A percentile compares a stretch with the other conserved stretches of the same genome.
These are phyloP conservation scores for Lamellibrachia columna DNA, from an alignment of 2,888 invertebrate genomes.

Conservation along the genomic window DNA sequence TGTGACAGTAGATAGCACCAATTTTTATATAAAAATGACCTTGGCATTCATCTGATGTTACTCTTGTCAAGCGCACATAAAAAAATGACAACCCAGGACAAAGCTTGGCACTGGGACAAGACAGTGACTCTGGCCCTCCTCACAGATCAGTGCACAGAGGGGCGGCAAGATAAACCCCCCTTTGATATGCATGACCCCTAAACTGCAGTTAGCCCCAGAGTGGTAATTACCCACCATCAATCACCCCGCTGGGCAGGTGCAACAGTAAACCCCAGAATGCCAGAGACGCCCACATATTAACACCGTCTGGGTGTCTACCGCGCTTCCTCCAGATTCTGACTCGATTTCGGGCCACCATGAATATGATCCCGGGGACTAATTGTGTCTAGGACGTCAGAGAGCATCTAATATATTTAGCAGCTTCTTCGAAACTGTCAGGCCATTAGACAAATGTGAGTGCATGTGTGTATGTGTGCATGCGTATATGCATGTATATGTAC, in stretches of 20 bases:
- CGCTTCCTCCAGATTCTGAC: not conserved
- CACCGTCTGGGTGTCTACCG: not conserved
- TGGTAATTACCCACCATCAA: slow-evolving; percentile 6
- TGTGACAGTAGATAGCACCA: not conserved
- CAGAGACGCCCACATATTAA: not conserved
- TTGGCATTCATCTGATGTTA: not conserved
- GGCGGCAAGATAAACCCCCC: slow-evolving; percentile 2
- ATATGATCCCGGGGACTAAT: not conserved
- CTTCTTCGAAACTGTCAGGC: not conserved
- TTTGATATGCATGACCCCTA: not conserved
- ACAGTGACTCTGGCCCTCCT: not conserved
- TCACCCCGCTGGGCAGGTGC: not conserved
- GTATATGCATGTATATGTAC: not conserved
- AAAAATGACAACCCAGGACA: not conserved
- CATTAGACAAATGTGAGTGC: too few species aligned
- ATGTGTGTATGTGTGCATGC: not conserved
- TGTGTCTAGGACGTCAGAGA: slow-evolving; percentile 13
- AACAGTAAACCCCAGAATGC: slow-evolving; percentile 7
- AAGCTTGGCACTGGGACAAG: not conserved
- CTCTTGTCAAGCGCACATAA: not conserved
- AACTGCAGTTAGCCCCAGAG: not conserved
- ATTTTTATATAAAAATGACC: not conserved
- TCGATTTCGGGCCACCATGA: not conserved
- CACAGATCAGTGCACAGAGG: not conserved
- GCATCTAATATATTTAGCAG: not conserved